Base-by-base conservation (phyloP, 2,888 invertebrate genomes). In the Meliscaeva auricollis region DNA sequence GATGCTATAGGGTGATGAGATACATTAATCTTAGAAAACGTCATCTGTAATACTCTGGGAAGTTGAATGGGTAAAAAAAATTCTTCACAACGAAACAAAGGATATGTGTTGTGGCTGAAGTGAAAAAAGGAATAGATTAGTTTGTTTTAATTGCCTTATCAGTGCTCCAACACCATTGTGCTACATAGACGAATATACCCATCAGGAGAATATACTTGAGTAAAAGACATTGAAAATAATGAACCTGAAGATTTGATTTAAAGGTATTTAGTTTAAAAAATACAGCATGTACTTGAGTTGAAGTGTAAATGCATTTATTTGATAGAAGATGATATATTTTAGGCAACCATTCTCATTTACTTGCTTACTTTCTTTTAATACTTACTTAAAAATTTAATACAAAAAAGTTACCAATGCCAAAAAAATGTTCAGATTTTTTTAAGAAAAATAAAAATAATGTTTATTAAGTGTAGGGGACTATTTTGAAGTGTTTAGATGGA, bases 1-100 rank as follows among this genome's bases (percentile, higher is more conserved):
- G 74, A 70, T 75, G 62, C 44, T 69, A n/a, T n/a, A 32, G 64
- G 66, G 66, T 76, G 84, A 84, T 80, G 72, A 72, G 80, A 52
- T 60, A 41, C 84, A 75, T 84, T 80, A 75, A 80, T 84, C 80
- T 76, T 72, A 80, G 79, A 60, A 79, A 75, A 80, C 60, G 68
- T 84, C 78, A 70, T 74, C 44, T 72, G 52, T 60, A 72, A 48
- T 48, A 48, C 66, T 41, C 46, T 22, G 15, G 15, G 68, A 60
- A 66, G 64, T 30, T 20, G 35, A 20, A 48, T 22, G 35, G 17
- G 38, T 38, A 11, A 38, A 9, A 38, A 38, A 22, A 8, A 62
- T 15, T 9, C 64, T 17, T 46, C 15, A 7, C 32, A 41, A 52
- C 35, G 38, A 76, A 70, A 50, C n/a, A 66, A 58, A 44, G 30